Percentiles rank a stretch among this genome's conserved stretches.
phyloP scores from a whole-genome alignment of 2,113 vertebrate species.

The Cariama cristata region DNA sequence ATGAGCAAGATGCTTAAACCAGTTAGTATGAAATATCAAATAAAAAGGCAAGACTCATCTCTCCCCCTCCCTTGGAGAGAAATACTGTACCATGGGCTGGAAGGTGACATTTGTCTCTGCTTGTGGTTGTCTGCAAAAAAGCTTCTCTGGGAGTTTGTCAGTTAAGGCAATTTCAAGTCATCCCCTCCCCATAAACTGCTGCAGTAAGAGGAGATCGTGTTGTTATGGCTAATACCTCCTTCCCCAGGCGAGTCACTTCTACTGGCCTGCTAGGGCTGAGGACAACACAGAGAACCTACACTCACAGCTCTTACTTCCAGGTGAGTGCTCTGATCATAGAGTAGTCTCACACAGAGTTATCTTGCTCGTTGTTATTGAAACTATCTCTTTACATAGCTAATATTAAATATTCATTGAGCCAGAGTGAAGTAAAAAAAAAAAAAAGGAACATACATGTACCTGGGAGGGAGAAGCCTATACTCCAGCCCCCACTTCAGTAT shows the following conservation, averaged over 20 bases:
- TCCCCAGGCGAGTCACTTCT: neutral
- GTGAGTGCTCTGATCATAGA: neutral
- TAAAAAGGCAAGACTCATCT: neutral
- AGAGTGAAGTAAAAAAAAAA: neutral
- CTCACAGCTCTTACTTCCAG: neutral
- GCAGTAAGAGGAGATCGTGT: neutral
- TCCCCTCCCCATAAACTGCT: neutral
- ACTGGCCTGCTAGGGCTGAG: neutral
- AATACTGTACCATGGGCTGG: accelerated
- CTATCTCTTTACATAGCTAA: neutral
- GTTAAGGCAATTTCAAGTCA: neutral
- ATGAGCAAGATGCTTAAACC: neutral
- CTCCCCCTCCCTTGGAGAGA: neutral
- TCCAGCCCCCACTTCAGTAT: neutral
- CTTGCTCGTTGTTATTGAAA: neutral
- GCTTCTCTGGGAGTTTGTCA: neutral
- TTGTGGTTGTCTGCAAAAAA: neutral
- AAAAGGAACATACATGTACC: neutral
- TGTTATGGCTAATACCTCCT: neutral
- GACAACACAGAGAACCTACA: neutral
- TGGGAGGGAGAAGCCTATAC: accelerated
- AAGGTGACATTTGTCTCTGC: neutral
- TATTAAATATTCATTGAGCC: neutral
- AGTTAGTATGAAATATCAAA: neutral
- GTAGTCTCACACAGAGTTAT: neutral